A percentile compares a stretch with the other conserved stretches of the same genome.
phyloP scores from a whole-genome alignment of 1,140 invertebrate genomes.

The Bombus affinis region DNA sequence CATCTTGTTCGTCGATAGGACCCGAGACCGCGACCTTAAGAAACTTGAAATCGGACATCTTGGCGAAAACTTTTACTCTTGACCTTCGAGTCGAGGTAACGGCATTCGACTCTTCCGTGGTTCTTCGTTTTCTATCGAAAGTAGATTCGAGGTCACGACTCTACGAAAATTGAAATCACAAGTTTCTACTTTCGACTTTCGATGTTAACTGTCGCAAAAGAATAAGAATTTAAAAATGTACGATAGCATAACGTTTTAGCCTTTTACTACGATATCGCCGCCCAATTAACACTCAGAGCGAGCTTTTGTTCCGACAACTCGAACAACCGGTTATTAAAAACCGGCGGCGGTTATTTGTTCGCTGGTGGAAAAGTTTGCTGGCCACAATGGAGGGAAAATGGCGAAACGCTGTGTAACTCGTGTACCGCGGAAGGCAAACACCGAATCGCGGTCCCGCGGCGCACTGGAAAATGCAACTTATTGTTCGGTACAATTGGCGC shows the following conservation, averaged over 20 bases:
- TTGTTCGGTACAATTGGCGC: background rate
- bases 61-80: too few relatives aligned
- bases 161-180: too few relatives aligned
- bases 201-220: background rate
- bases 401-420: background rate
- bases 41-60: too few relatives aligned
- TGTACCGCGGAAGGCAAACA: background rate
- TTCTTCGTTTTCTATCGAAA: too few relatives aligned
- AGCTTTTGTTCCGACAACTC: background rate
- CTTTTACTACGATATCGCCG: background rate
- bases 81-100: too few relatives aligned
- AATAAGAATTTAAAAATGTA: too few relatives aligned
- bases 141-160: too few relatives aligned
- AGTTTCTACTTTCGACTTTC: background rate
- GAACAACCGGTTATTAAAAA: slow-evolving; percentile 11
- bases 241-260: background rate
- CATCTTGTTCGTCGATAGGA: too few relatives aligned
- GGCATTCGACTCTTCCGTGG: too few relatives aligned
- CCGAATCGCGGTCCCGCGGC: background rate
- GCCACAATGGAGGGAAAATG: background rate
- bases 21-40: too few relatives aligned
- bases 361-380: background rate
- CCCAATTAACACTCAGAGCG: background rate
- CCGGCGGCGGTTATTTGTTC: background rate
- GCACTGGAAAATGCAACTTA: slow-evolving; percentile 4